A percentile compares a stretch with the other conserved stretches of the same genome.
These are phyloP conservation scores for Varecia variegata DNA, from an alignment of 2,797 vertebrate species.

Conservation along the genomic window DNA sequence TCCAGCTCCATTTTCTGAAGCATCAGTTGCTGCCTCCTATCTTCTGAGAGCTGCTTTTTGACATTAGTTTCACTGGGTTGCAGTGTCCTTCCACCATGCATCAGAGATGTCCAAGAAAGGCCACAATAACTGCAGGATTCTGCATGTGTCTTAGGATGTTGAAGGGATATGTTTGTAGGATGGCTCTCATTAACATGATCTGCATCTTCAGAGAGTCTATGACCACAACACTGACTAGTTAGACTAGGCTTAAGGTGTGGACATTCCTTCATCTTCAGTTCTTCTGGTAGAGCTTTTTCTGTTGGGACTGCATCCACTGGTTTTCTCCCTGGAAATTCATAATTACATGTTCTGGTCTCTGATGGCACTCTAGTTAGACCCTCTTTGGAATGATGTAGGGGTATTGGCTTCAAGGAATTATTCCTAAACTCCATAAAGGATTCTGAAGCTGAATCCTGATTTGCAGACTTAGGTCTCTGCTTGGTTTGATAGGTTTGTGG, in stretches of 20 bases:
- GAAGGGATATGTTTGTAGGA: not conserved
- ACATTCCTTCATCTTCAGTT: conserved; percentile 58
- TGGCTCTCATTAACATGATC: not conserved
- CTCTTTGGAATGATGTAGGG: conserved; percentile 38
- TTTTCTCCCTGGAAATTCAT: conserved; percentile 53
- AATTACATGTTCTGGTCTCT: conserved; percentile 76
- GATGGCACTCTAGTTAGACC: not conserved
- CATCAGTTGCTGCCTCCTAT: conserved; percentile 90
- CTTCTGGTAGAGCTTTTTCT: conserved; percentile 48
- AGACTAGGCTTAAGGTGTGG: not conserved
- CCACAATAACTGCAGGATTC: conserved; percentile 68
- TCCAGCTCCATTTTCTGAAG: conserved; percentile 96
- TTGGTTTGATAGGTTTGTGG: conserved; percentile 72
- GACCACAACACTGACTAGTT: conserved; percentile 54
- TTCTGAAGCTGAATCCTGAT: not conserved
- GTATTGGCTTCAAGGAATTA: conserved; percentile 38
- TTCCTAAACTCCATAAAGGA: conserved; percentile 66
- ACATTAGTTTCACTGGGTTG: conserved; percentile 60
- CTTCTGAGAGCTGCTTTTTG: conserved; percentile 86
- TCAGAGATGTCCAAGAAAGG: conserved; percentile 16
- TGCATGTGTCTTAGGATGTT: not conserved
- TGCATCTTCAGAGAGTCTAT: conserved; percentile 45
- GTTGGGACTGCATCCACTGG: not conserved
- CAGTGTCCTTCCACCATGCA: not conserved
- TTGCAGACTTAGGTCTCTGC: conserved; percentile 50